These are phyloP conservation scores for Orestias chungarensis DNA, from an alignment of 2,797 vertebrate genomes.

Conservation along the genomic window DNA sequence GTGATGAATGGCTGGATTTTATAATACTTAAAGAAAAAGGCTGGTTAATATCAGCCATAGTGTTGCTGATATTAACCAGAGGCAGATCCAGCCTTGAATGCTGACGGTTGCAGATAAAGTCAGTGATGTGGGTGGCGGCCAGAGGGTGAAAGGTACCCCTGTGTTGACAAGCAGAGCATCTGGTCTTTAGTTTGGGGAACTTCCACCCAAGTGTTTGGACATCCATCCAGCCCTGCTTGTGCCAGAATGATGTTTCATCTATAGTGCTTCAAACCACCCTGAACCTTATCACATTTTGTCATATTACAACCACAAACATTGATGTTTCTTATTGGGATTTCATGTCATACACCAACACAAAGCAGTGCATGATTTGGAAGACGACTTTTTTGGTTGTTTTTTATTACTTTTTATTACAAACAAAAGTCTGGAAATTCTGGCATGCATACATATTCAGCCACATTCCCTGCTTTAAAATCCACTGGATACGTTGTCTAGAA, in stretches of 20 bases:
- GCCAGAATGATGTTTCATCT: conserved; percentile 30
- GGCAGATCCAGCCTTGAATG: conserved; percentile 22
- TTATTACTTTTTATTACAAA: not conserved
- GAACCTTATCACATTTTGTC: not conserved
- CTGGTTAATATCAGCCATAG: too few relatives aligned
- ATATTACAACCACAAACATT: not conserved
- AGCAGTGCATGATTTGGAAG: not conserved
- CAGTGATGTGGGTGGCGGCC: conserved; percentile 17
- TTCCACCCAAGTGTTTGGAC: conserved; percentile 52
- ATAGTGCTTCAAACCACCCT: not conserved
- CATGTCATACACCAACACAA: not conserved
- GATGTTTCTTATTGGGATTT: not conserved
- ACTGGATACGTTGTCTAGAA: too few relatives aligned
- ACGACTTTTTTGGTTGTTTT: too few relatives aligned
- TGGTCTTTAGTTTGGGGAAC: conserved; percentile 47
- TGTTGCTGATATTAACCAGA: conserved; percentile 55
- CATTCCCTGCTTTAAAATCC: too few relatives aligned
- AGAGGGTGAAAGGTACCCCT: conserved; percentile 32
- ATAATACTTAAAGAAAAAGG: not conserved
- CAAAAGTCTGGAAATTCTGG: not conserved
- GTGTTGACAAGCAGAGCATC: conserved; percentile 59
- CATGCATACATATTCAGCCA: too few relatives aligned
- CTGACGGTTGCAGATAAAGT: conserved; percentile 37
- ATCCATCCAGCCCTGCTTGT: conserved; percentile 41
- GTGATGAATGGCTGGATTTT: too few relatives aligned